Percentiles rank a stretch among this genome's conserved stretches.
These are phyloP conservation scores for Misgurnus mizolepis DNA, from an alignment of 2,113 vertebrate species.

Conservation along the genomic window DNA sequence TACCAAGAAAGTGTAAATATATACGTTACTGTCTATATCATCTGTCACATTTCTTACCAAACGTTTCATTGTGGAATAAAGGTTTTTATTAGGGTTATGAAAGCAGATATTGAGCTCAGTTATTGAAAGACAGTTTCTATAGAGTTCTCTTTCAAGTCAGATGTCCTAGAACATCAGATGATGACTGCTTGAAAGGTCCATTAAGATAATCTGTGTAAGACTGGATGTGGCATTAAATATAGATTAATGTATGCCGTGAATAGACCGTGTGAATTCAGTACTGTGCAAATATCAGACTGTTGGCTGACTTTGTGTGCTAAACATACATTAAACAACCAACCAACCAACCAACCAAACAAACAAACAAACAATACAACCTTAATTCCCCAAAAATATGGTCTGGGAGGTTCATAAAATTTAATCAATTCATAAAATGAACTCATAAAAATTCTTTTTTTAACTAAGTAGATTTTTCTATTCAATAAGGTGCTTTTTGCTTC, in stretches of 20 bases:
- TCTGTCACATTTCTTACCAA: not conserved
- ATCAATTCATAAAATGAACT: too few relatives aligned
- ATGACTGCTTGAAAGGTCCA: conserved; percentile 10
- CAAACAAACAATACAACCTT: too few relatives aligned
- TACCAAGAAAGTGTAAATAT: too few relatives aligned
- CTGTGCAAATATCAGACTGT: not conserved
- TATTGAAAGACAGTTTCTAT: conserved; percentile 27
- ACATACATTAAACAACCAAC: not conserved
- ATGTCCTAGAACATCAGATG: conserved; percentile 10
- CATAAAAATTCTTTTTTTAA: too few relatives aligned
- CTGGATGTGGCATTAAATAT: conserved; percentile 26
- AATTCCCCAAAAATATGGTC: too few relatives aligned
- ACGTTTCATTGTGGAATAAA: not conserved
- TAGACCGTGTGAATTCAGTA: not conserved
- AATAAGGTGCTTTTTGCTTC: too few relatives aligned
- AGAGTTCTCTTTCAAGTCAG: not conserved
- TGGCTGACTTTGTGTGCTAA: not conserved
- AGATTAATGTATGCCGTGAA: not conserved
- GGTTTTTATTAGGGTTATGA: not conserved
- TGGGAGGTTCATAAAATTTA: too few relatives aligned
- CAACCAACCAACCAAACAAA: not conserved
- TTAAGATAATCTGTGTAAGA: conserved; percentile 31
- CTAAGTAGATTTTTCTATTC: too few relatives aligned
- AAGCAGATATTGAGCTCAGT: not conserved
- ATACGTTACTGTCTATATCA: too few relatives aligned